phyloP scores from a whole-genome alignment of 1,140 invertebrate genomes.

The Cyphomyrmex costatus region DNA sequence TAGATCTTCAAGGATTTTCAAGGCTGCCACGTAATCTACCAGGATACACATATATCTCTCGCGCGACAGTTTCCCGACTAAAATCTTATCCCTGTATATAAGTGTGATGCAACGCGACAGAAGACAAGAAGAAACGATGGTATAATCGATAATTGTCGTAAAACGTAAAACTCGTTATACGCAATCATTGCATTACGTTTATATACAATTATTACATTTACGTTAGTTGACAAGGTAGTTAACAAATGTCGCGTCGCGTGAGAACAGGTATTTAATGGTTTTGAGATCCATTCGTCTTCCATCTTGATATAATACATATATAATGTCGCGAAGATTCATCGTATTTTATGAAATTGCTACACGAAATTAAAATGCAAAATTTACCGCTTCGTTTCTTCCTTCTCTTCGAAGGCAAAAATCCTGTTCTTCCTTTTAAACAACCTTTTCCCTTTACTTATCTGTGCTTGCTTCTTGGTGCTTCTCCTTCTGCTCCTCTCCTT shows the following conservation, averaged over 20 bases:
- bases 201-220: slow-evolving; percentile 6
- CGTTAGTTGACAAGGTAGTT: neutral
- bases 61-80: neutral
- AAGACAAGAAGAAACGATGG: neutral
- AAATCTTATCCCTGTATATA: neutral
- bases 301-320: neutral
- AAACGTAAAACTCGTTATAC: neutral
- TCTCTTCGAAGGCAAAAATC: neutral
- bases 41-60: neutral
- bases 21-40: neutral
- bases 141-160: neutral
- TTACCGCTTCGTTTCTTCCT: slow-evolving; percentile 15
- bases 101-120: neutral
- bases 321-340: neutral
- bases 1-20: neutral
- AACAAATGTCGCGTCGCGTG: too few relatives aligned
- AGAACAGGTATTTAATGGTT: neutral
- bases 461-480: slow-evolving; percentile 14
- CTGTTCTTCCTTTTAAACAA: slow-evolving; percentile 48
- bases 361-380: slow-evolving; percentile 12
- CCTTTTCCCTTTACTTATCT: slow-evolving; percentile 40
- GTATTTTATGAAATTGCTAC: slow-evolving; percentile 2
- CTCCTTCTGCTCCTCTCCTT: slow-evolving; percentile 61
- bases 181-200: neutral
- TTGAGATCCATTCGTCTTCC: neutral